These are phyloP conservation scores for Laticauda laticaudata DNA, from an alignment of 2,113 vertebrate genomes.

Conservation along the genomic window DNA sequence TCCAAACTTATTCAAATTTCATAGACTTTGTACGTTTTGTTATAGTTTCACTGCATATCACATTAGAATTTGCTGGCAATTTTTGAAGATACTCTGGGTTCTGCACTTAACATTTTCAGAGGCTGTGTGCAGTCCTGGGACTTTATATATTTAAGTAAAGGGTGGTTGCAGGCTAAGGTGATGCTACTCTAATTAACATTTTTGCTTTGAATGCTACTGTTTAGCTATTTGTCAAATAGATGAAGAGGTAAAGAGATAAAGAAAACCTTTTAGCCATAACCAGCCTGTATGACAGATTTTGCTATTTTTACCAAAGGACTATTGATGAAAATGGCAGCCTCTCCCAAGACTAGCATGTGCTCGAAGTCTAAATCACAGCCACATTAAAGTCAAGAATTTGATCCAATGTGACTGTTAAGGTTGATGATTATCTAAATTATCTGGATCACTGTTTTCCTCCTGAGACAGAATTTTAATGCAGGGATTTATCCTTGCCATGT, in stretches of 20 bases:
- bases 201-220: background rate
- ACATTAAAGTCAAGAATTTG: constrained; percentile 6
- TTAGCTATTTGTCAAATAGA: background rate
- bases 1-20: background rate
- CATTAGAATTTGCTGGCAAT: background rate
- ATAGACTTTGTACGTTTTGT: background rate
- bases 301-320: background rate
- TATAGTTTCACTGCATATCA: background rate
- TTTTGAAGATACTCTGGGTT: background rate
- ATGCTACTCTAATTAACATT: background rate
- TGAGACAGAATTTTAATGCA: constrained; percentile 20
- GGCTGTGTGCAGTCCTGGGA: background rate
- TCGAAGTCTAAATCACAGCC: constrained; percentile 12
- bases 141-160: background rate
- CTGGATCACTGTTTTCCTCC: constrained; percentile 38
- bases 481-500: constrained; percentile 24
- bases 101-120: background rate
- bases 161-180: background rate
- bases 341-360: background rate
- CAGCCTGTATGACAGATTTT: background rate
- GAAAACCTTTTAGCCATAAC: background rate
- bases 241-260: background rate
- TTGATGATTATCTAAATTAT: constrained; percentile 4
- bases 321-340: background rate
- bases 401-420: background rate